Evolutionary conservation across 2,113 vertebrate species (phyloP).

Genomic region (Mirounga angustirostris): DNA sequence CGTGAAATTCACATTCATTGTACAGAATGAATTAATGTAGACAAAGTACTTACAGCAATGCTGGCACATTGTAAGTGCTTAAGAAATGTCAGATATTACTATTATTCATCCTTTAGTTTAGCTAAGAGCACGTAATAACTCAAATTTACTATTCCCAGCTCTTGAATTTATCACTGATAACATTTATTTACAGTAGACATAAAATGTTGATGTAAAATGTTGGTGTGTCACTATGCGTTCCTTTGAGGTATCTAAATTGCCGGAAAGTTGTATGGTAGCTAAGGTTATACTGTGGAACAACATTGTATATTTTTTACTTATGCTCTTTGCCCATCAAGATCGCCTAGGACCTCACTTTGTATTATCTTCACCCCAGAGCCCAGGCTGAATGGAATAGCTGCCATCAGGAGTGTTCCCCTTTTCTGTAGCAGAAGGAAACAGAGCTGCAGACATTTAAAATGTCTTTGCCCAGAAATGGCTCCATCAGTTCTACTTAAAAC

Average conservation of each 20-base stretch:
- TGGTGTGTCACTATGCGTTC: background rate
- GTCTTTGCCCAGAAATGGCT: background rate
- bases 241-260: background rate
- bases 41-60: background rate
- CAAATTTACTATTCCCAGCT: conserved; percentile 32
- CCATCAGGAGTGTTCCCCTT: background rate
- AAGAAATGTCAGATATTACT: background rate
- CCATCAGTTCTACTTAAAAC: background rate
- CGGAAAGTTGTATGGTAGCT: background rate
- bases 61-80: background rate
- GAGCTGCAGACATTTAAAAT: background rate
- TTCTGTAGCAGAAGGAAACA: conserved; percentile 21
- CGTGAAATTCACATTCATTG: background rate
- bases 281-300: background rate
- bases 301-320: conserved; percentile 3
- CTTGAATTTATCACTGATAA: conserved; percentile 50
- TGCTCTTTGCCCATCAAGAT: background rate
- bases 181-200: conserved; percentile 12
- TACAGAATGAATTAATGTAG: conserved; percentile 30
- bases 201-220: background rate
- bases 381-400: background rate
- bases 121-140: background rate
- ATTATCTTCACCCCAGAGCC: background rate
- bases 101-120: background rate
- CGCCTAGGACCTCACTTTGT: background rate